Percentiles rank a stretch among this genome's conserved stretches.
Conservation (phyloP, 1,140 invertebrate genomes). For the Streblospio benedicti region DNA sequence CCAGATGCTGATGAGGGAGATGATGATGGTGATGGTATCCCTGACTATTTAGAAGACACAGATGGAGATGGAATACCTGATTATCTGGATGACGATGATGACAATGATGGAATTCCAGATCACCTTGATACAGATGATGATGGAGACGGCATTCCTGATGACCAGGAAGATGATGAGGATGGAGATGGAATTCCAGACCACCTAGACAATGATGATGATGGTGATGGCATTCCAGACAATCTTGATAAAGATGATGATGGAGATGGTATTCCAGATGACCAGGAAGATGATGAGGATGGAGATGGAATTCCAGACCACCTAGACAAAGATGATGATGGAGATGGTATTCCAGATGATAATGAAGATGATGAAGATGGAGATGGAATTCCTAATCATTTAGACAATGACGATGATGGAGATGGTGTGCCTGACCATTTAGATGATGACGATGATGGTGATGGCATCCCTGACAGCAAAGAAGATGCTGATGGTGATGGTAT, state of each 20-base stretch:
- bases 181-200: conserved; percentile 35
- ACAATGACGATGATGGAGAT: conserved; percentile 31
- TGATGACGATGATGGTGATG: conserved; percentile 40
- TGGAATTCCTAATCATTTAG: conserved; percentile 28
- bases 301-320: conserved; percentile 27
- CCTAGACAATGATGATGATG: conserved; percentile 23
- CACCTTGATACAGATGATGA: conserved; percentile 26
- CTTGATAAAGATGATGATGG: conserved; percentile 20
- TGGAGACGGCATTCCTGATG: conserved; percentile 18
- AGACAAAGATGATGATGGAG: conserved; percentile 22
- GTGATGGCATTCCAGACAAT: conserved; percentile 33
- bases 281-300: conserved; percentile 28
- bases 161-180: conserved; percentile 21
- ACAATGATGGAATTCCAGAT: conserved; percentile 29
- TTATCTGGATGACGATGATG: conserved; percentile 26
- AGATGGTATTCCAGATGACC: conserved; percentile 30
- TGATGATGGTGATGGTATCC: conserved; percentile 33
- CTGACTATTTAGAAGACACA: conserved; percentile 27
- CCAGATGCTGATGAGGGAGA: conserved; percentile 28
- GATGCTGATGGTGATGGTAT: conserved; percentile 26
- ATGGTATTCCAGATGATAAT: conserved; percentile 19
- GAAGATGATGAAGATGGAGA: conserved; percentile 27
- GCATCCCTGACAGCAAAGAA: conserved; percentile 26
- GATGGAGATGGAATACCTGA: conserved; percentile 34
- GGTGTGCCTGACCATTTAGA: conserved; percentile 31